Conservation (phyloP, 2,113 vertebrate species). For the Aphyosemion australe region DNA sequence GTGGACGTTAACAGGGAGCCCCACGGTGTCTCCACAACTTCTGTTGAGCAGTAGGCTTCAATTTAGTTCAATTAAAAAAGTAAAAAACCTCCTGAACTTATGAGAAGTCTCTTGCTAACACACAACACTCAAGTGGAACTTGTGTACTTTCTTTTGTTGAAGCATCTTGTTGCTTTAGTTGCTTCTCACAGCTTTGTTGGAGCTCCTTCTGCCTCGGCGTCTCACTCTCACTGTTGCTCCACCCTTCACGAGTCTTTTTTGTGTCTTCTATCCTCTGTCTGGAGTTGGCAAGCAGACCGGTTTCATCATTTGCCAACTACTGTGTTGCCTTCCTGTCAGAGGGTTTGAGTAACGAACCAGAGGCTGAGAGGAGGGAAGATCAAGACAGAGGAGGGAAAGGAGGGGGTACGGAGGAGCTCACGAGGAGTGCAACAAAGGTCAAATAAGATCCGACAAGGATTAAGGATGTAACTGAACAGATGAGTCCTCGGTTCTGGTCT, state of each 20-base stretch:
- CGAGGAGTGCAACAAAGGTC: constrained; percentile 47
- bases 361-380: constrained; percentile 41
- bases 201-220: constrained; percentile 21
- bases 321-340: constrained; percentile 54
- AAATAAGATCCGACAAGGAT: constrained; percentile 42
- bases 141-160: constrained; percentile 40
- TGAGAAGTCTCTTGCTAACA: constrained; percentile 23
- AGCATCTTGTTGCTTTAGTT: constrained; percentile 52
- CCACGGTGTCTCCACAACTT: constrained; percentile 33
- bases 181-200: constrained; percentile 17
- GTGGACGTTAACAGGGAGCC: constrained; percentile 36
- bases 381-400: constrained; percentile 52
- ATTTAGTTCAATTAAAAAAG: constrained; percentile 23
- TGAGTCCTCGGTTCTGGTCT: constrained; percentile 25
- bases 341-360: constrained; percentile 62
- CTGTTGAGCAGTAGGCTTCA: neutral
- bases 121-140: constrained; percentile 47
- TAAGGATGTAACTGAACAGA: constrained; percentile 27
- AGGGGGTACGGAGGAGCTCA: constrained; percentile 26
- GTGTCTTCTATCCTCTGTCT: constrained; percentile 58
- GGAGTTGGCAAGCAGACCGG: constrained; percentile 52
- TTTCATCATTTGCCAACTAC: constrained; percentile 70
- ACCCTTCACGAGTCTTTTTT: constrained; percentile 31
- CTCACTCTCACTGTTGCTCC: constrained; percentile 17
- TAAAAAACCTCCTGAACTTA: constrained; percentile 32